Base-by-base conservation (phyloP, 2,797 vertebrate genomes). In the Tangara arthus region DNA sequence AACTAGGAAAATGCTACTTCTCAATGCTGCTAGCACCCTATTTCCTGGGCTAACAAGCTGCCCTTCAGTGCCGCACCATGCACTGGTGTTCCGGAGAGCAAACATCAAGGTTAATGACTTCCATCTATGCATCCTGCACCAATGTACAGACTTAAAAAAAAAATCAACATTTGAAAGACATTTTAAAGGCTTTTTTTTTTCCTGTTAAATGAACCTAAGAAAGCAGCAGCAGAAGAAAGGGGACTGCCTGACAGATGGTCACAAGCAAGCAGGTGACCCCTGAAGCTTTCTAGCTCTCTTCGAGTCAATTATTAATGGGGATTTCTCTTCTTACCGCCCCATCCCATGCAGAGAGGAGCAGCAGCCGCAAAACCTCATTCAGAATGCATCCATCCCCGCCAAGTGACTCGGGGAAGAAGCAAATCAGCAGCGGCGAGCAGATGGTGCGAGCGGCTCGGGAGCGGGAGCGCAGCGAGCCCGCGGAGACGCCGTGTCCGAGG, bases 321-420 rank as follows among this genome's bases (percentile, higher is more conserved):
- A 76, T 87, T 91, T 94, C 93, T 95, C 91, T 44, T 91, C 94
- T 97, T 96, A 97, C 95, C 95, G 93, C 96, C 92, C 97, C 96
- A 88, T 92, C 83, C 93, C 95, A 80, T 76, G 96, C 81, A 66
- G 91, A 95, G 91, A 88, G 87, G 93, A 93, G 73, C 95, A 87
- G 92, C 82, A 60, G 82, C 89, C 49, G 93, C 91, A 83, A 79
- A 57, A 24, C 30, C 77, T 60, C 86, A 11, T 34, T 94, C 93
- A 86, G 80, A 90, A 30, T 11, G 56, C 60, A 53, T 44, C 89
- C 95, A 87, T 82, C 59, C 83, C 95, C 28, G 41, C 60, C 50
- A 32, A 81, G 89, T 32, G 82, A 37, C 46, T 72, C 8, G 65
- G 77, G 79, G 27, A 57, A 70, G 72, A 27, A 42, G 78, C 20